A percentile compares a stretch with the other conserved stretches of the same genome.
Evolutionary conservation across 2,797 vertebrate species (phyloP).

Genomic region (Microhierax caerulescens): DNA sequence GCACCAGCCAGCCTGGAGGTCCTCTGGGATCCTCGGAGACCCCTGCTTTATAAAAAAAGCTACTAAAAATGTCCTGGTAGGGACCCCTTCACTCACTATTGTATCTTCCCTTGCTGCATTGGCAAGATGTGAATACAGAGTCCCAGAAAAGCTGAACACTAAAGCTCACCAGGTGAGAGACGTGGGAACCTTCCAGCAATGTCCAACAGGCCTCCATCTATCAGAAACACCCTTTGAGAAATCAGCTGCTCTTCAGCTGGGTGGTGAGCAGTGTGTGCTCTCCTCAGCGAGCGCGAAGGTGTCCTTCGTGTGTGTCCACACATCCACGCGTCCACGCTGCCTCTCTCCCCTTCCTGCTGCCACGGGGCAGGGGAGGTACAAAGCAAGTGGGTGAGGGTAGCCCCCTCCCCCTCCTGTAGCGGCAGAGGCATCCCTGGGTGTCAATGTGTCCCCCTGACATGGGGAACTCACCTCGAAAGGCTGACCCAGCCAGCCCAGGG

Average conservation of each 20-base stretch:
- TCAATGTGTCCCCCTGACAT: neutral
- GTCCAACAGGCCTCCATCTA: neutral
- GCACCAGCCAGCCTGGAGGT: neutral
- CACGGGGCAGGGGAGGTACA: neutral
- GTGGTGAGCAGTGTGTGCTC: rapidly evolving
- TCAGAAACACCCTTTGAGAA: neutral
- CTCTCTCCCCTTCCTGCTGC: neutral
- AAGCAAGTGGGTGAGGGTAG: neutral
- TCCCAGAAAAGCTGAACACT: neutral
- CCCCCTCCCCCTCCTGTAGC: neutral
- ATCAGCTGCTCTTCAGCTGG: neutral
- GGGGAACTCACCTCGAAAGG: neutral
- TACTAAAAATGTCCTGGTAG: neutral
- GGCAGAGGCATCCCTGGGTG: neutral
- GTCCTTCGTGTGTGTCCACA: neutral
- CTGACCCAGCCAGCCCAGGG: neutral
- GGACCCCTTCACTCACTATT: neutral
- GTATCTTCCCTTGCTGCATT: rapidly evolving
- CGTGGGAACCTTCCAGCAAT: rapidly evolving
- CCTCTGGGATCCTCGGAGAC: neutral
- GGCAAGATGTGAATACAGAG: neutral
- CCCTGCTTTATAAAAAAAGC: neutral
- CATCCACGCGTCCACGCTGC: rapidly evolving
- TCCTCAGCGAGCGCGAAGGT: rapidly evolving
- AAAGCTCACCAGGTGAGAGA: neutral